Conservation (phyloP, 1,140 invertebrate species). For the Forficula auricularia region DNA sequence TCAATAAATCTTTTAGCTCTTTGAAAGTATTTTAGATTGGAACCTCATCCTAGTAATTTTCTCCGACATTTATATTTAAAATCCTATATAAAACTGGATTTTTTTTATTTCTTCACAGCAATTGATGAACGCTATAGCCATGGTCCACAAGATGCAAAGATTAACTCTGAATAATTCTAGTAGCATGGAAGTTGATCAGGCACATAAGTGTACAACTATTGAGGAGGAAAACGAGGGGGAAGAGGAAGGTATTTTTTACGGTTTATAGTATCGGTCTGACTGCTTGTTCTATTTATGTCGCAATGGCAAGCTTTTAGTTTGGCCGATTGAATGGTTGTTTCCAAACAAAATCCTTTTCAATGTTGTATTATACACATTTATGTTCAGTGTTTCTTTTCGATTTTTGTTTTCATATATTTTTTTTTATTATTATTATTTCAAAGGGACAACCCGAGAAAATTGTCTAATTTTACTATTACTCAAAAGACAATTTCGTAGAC, state of each 20-base stretch:
- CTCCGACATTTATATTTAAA: too few relatives aligned
- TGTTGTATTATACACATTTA: neutral
- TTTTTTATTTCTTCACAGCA: conserved; percentile 24
- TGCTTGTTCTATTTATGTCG: neutral
- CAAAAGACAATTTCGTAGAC: too few relatives aligned
- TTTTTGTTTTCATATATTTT: too few relatives aligned
- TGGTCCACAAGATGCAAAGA: conserved; percentile 36
- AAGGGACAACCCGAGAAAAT: too few relatives aligned
- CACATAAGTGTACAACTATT: conserved; percentile 18
- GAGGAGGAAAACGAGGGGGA: conserved; percentile 19
- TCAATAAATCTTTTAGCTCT: too few relatives aligned
- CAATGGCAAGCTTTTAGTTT: neutral
- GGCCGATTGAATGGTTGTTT: neutral
- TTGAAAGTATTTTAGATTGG: too few relatives aligned
- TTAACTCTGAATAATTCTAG: conserved; percentile 27
- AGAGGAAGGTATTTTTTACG: conserved; percentile 30
- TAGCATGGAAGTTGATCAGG: conserved; percentile 21
- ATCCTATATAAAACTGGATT: too few relatives aligned
- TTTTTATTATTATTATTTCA: too few relatives aligned
- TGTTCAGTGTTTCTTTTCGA: too few relatives aligned
- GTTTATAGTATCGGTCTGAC: conserved; percentile 14
- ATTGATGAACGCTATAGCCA: conserved; percentile 34
- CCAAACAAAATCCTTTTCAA: neutral
- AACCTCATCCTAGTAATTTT: too few relatives aligned
- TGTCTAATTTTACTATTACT: too few relatives aligned